Evolutionary conservation across 2,888 invertebrate genomes (phyloP).

Genomic region (Scrobipalpa costella): DNA sequence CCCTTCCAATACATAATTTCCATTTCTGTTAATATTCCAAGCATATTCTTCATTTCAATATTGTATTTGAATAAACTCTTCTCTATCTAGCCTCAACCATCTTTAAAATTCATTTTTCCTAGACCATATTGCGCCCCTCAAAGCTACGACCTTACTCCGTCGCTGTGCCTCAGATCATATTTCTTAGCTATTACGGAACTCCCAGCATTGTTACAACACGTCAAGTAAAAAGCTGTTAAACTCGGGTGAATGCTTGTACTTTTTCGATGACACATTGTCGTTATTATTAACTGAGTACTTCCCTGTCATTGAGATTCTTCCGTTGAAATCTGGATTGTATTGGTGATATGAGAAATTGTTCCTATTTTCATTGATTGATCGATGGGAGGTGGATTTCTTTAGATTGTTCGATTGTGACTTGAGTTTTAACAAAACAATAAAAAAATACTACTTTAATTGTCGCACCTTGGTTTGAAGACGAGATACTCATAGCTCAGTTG

Average conservation of each 20-base stretch:
- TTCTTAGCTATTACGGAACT: conserved; percentile 6
- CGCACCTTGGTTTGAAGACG: no score
- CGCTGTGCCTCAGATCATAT: neutral
- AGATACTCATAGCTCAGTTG: no score
- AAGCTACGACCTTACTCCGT: neutral
- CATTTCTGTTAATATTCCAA: no score
- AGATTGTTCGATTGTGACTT: neutral
- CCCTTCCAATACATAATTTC: no score
- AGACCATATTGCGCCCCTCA: neutral
- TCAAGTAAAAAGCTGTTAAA: conserved; percentile 8
- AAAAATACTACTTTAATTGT: no score
- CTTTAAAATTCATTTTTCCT: neutral
- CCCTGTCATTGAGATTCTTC: conserved; percentile 18
- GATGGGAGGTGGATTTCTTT: neutral
- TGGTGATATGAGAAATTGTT: conserved; percentile 4
- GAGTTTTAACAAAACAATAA: neutral
- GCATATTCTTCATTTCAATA: no score
- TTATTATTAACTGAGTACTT: neutral
- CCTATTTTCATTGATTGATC: neutral
- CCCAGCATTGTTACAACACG: conserved; percentile 6
- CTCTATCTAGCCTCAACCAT: neutral
- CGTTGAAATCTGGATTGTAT: conserved; percentile 19
- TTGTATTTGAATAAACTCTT: no score
- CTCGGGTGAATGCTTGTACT: no score
- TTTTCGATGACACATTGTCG: conserved; percentile 10